Evolutionary conservation across 2,797 vertebrate species (phyloP), one percentile per base, ranked within the genome.

Genomic region (Serranus cabrilla): DNA sequence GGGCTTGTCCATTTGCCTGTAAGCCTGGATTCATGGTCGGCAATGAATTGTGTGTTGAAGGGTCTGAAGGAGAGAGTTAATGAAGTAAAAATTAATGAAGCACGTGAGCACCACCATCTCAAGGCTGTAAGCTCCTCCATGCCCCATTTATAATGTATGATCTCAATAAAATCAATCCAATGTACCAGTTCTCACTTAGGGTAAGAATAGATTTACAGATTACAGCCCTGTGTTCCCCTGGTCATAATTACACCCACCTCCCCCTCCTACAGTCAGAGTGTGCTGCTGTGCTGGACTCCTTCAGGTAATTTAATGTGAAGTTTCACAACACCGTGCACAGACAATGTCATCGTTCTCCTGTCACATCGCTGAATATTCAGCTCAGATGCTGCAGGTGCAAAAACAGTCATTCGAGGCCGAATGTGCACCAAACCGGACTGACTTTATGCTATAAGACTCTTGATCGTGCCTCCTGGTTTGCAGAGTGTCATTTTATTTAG

Each of bases 81-180:
- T 94, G 94, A 94, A 93, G 92, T 95, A 94, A 96, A 96, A 95
- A 96, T 95, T 94, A 96, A 95, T 95, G 95, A 96, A 95, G 93
- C 94, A 93, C 90, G 68, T 87, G 93, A 95, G 88, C 90, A 92
- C 80, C 93, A 94, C 91, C 93, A 90, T 91, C 92, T 94, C 92
- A 93, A 91, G 91, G 94, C 94, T 91, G 93, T 93, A 91, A 94
- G 93, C 89, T 92, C 93, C 89, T 95, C 95, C 64, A 78, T 95
- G 90, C 93, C 95, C 92, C 95, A 85, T 92, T 96, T 96, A 94
- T 96, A 93, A 94, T 91, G 91, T 95, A 96, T 91, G 94, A 95
- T 93, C 92, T 95, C 93, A 95, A 96, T 95, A 96, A 97, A 96
- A 97, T 96, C 94, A 95, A 92, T 96, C 90, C 94, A 88, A 94